Percentiles rank a stretch among this genome's conserved stretches.
Conservation (phyloP, 2,113 vertebrate genomes). For the Puffinus mauretanicus region DNA sequence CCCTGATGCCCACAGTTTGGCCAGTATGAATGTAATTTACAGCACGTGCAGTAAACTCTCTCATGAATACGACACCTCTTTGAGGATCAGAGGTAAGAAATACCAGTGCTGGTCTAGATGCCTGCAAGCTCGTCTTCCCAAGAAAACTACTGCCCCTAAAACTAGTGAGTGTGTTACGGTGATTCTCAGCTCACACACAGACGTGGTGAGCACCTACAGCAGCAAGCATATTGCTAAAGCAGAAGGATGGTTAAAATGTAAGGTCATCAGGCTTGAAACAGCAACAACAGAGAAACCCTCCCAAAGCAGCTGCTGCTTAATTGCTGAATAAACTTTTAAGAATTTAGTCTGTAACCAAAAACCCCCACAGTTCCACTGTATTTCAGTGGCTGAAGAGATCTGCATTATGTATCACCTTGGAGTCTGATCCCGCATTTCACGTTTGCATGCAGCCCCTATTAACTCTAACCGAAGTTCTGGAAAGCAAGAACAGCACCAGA, state of each 20-base stretch:
- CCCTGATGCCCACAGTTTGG: background rate
- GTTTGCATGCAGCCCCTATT: fast-evolving
- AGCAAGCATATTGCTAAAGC: background rate
- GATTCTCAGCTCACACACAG: background rate
- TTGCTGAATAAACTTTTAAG: background rate
- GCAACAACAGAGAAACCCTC: background rate
- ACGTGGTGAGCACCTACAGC: background rate
- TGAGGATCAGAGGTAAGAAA: background rate
- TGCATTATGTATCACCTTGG: background rate
- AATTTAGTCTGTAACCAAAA: background rate
- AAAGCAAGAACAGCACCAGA: background rate
- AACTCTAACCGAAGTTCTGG: background rate
- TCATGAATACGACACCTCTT: background rate
- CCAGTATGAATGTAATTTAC: background rate
- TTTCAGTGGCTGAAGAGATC: background rate
- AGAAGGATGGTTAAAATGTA: background rate
- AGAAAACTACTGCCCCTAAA: background rate
- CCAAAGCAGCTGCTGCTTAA: background rate
- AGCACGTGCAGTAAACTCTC: background rate
- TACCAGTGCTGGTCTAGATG: background rate
- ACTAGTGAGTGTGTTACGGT: background rate
- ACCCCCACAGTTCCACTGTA: fast-evolving
- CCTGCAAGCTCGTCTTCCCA: background rate
- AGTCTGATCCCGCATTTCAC: background rate
- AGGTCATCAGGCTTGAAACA: background rate